These are phyloP conservation scores for Sinodicranocentrus sp. DNA, from an alignment of 2,888 invertebrate genomes.

Conservation along the genomic window DNA sequence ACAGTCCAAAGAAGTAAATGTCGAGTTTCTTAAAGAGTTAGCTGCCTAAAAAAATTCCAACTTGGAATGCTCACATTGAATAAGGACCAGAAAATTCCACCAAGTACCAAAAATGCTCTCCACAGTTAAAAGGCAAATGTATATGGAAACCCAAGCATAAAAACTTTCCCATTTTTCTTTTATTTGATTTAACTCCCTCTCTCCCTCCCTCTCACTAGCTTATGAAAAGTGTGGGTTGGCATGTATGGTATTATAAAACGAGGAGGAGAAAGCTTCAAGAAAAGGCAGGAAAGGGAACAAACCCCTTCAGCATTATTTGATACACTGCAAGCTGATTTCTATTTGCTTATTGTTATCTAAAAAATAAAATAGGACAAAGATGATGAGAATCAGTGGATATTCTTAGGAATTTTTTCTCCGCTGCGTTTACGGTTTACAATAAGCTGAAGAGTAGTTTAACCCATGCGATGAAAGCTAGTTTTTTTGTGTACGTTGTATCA, in stretches of 20 bases:
- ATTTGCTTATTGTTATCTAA: conserved; percentile 60
- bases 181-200: conserved; percentile 53
- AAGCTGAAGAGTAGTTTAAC: neutral
- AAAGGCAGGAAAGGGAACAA: conserved; percentile 2
- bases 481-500: conserved; percentile 29
- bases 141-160: conserved; percentile 44
- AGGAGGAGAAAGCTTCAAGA: conserved; percentile 9
- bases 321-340: conserved; percentile 57
- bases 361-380: conserved; percentile 32
- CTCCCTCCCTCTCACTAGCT: conserved; percentile 7
- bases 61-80: conserved; percentile 17
- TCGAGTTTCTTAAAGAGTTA: conserved; percentile 46
- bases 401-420: neutral
- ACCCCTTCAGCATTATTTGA: conserved; percentile 47
- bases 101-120: conserved; percentile 4
- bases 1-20: conserved; percentile 47
- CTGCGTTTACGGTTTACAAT: neutral
- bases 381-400: conserved; percentile 6
- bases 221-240: conserved; percentile 1
- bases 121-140: neutral
- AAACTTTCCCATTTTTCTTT: conserved; percentile 47
- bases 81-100: conserved; percentile 4
- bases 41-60: conserved; percentile 24
- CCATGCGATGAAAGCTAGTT: neutral
- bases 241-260: conserved; percentile 21